Conservation (phyloP, 2,888 invertebrate species). For the Pachymerium ferrugineum region DNA sequence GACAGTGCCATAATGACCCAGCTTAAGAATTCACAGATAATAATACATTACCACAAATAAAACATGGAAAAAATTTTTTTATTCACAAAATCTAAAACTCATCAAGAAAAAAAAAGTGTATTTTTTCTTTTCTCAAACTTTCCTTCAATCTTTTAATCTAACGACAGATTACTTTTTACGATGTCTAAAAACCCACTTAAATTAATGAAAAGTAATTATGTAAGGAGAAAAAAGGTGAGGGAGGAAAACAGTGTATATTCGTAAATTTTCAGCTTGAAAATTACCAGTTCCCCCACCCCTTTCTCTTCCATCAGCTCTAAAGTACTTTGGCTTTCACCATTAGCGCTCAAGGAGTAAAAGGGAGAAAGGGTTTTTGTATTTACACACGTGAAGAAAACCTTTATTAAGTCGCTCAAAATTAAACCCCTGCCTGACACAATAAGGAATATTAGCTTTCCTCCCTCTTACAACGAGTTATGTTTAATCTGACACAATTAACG, state of each 20-base stretch:
- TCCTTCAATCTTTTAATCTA: too few relatives aligned
- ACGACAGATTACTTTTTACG: too few relatives aligned
- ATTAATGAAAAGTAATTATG: not conserved
- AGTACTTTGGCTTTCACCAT: not conserved
- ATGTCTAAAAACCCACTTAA: not conserved
- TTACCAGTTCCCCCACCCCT: not conserved
- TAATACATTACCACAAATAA: not conserved
- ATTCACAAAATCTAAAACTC: not conserved
- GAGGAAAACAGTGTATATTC: not conserved
- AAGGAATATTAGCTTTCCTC: not conserved
- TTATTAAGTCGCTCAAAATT: slow-evolving; percentile 13
- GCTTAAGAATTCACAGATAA: slow-evolving; percentile 3
- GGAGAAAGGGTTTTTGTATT: slow-evolving; percentile 8
- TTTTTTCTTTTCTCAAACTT: too few relatives aligned
- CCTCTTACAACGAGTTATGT: not conserved
- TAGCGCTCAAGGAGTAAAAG: not conserved
- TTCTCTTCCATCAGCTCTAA: not conserved
- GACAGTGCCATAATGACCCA: slow-evolving; percentile 3
- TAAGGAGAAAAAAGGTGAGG: too few relatives aligned
- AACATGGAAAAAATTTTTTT: not conserved
- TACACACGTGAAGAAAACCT: slow-evolving; percentile 13
- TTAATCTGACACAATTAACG: not conserved
- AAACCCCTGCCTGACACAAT: slow-evolving; percentile 4
- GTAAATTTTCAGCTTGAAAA: slow-evolving; percentile 8
- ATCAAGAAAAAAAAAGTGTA: too few relatives aligned